phyloP scores from a whole-genome alignment of 2,888 invertebrate species.

The Uloborus plumipes region DNA sequence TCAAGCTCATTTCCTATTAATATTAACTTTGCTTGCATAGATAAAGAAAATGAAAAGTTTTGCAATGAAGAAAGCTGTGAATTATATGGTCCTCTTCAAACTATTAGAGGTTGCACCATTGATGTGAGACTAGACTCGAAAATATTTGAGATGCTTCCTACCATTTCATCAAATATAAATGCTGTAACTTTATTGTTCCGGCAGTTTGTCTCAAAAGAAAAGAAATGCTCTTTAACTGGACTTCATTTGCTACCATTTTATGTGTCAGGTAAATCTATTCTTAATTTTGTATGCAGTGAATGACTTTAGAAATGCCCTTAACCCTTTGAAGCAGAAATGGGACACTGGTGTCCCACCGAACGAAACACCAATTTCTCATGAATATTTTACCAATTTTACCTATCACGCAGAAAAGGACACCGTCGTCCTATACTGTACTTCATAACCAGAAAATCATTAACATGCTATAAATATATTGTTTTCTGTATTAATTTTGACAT shows the following conservation, averaged over 20 bases:
- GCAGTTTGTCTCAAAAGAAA: conserved; percentile 60
- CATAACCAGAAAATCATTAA: too few species aligned
- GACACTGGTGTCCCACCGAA: too few species aligned
- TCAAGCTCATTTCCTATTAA: conserved; percentile 66
- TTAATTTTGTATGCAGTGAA: neutral
- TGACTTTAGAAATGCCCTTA: neutral
- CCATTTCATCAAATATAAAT: conserved; percentile 42
- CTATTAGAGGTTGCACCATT: conserved; percentile 58
- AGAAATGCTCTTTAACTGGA: conserved; percentile 66
- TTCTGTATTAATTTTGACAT: too few species aligned
- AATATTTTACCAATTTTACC: too few species aligned
- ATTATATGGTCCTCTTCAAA: conserved; percentile 64
- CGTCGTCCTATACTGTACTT: too few species aligned
- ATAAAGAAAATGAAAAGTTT: conserved; percentile 52
- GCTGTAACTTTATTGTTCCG: conserved; percentile 64
- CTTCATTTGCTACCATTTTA: conserved; percentile 69
- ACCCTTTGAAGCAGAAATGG: too few species aligned
- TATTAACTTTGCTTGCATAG: conserved; percentile 62
- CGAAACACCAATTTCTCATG: too few species aligned
- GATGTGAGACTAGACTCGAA: conserved; percentile 57
- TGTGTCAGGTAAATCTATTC: conserved; percentile 67
- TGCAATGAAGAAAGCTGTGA: conserved; percentile 43
- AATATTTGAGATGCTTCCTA: conserved; percentile 48
- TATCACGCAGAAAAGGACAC: too few species aligned
- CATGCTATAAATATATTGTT: too few species aligned